These are phyloP conservation scores for Rhodophaea formosa DNA, from an alignment of 2,888 invertebrate genomes.

Conservation along the genomic window DNA sequence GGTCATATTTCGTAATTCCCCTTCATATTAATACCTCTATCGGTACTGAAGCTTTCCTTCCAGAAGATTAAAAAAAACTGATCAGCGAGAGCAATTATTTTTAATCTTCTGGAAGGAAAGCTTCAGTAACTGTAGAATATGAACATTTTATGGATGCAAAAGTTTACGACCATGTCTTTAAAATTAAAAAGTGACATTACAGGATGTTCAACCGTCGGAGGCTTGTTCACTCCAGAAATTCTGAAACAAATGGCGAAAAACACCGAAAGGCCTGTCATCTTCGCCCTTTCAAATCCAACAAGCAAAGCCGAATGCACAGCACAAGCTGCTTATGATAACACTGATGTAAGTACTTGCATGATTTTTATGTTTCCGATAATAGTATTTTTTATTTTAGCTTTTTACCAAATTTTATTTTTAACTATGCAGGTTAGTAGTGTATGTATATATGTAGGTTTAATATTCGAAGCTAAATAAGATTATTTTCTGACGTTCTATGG, in stretches of 20 bases:
- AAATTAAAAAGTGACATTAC: slow-evolving; percentile 22
- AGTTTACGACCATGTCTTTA: not conserved
- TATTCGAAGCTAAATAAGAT: too few relatives aligned
- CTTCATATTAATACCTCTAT: too few relatives aligned
- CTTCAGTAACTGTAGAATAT: too few relatives aligned
- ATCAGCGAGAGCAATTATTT: too few relatives aligned
- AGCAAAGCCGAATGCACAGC: slow-evolving; percentile 97
- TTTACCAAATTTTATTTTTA: slow-evolving; percentile 28
- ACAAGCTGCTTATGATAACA: slow-evolving; percentile 91
- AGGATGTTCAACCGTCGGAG: slow-evolving; percentile 94
- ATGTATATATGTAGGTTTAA: too few relatives aligned
- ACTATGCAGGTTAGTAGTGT: too few relatives aligned
- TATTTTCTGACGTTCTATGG: too few relatives aligned
- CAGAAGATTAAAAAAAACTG: too few relatives aligned
- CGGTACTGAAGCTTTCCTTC: too few relatives aligned
- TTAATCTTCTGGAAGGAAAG: too few relatives aligned
- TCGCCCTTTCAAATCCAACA: slow-evolving; percentile 98
- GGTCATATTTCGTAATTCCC: too few relatives aligned
- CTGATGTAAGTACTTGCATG: slow-evolving; percentile 83
- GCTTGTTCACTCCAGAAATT: slow-evolving; percentile 92
- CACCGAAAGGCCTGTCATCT: slow-evolving; percentile 93
- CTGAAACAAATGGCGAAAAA: slow-evolving; percentile 90
- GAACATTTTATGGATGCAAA: not conserved
- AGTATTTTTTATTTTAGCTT: not conserved
- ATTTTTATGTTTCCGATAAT: slow-evolving; percentile 3